Percentiles rank a stretch among this genome's conserved stretches.
Evolutionary conservation across 2,888 invertebrate genomes (phyloP).

Genomic region (Leptinotarsa rubiginosa): DNA sequence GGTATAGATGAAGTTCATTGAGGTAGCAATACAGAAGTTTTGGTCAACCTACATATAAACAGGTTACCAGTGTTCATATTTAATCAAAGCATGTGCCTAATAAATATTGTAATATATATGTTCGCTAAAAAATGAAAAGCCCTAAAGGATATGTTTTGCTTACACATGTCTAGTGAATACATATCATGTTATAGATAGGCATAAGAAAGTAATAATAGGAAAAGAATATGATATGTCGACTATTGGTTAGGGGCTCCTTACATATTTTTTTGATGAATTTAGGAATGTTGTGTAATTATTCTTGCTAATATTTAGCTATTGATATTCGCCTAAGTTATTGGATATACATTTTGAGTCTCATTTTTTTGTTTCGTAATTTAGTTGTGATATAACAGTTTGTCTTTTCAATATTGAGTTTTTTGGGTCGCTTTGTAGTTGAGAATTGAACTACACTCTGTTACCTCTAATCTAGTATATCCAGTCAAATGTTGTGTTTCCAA

Average conservation of each 20-base stretch:
- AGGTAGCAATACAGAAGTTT: not conserved
- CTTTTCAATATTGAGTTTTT: too few relatives aligned
- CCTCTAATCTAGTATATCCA: too few relatives aligned
- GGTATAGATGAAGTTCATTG: too few relatives aligned
- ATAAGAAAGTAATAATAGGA: not conserved
- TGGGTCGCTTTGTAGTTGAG: too few relatives aligned
- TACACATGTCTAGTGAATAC: conserved; percentile 6
- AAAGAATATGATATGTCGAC: not conserved
- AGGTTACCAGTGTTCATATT: conserved; percentile 40
- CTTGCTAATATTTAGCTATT: not conserved
- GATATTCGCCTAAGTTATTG: not conserved
- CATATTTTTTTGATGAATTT: too few relatives aligned
- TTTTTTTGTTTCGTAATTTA: not conserved
- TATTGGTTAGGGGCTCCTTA: not conserved
- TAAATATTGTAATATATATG: conserved; percentile 25
- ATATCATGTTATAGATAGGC: not conserved
- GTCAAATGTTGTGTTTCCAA: too few relatives aligned
- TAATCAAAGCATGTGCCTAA: conserved; percentile 53
- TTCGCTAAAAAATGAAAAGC: not conserved
- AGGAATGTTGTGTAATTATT: not conserved
- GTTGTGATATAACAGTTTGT: too few relatives aligned
- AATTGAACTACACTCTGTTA: too few relatives aligned
- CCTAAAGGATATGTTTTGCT: conserved; percentile 8
- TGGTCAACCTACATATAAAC: conserved; percentile 7
- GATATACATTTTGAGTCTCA: not conserved